Evolutionary conservation across 2,888 invertebrate genomes (phyloP), one percentile per base, ranked within the genome.

Genomic region (Noctuana brunneofusca): DNA sequence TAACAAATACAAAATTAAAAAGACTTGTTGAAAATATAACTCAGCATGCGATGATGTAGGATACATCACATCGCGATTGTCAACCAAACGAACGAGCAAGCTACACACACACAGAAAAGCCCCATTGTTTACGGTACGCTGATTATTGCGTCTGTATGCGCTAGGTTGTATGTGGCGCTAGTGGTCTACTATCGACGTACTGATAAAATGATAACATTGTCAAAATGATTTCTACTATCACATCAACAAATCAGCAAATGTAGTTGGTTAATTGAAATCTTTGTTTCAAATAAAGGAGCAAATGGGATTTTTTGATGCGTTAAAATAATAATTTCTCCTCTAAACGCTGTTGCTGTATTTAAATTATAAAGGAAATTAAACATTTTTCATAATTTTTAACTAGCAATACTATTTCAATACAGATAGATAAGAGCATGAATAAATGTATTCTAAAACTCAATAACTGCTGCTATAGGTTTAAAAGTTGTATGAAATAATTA

Each of bases 51-150:
- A 91, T 87, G 90, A 89, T 88, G 87, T 87, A 89, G 86, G 84
- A 89, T 89, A 88, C 89, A 89, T 89, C 88, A 91, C 90, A 90
- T 91, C 90, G 90, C 91, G 91, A 89, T 90, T 90, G 91, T 91
- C 89, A 89, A 90, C 90, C 89, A 76, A 88, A 85, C 87, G 83
- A 88, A 80, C 88, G 84, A 89, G 80, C 90, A 88, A 89, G 87
- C 89, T 79, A 89, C 88, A 80, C 88, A 89, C 91, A 87, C 79
- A 74, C 73, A 65, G 68, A 82, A 70, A 82, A 65, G 64, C 68
- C 75, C 80, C 82, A 87, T 88, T 90, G 89, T 89, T 90, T 89
- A 86, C 84, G 79, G 81, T 84, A 83, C 81, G 82, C 75, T 84
- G 81, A 79, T 76, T 77, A 76, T 75, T 79, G 77, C 78, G 74